Base-by-base conservation (phyloP, 1,140 invertebrate genomes). In the Paramacrobiotus metropolitanus region DNA sequence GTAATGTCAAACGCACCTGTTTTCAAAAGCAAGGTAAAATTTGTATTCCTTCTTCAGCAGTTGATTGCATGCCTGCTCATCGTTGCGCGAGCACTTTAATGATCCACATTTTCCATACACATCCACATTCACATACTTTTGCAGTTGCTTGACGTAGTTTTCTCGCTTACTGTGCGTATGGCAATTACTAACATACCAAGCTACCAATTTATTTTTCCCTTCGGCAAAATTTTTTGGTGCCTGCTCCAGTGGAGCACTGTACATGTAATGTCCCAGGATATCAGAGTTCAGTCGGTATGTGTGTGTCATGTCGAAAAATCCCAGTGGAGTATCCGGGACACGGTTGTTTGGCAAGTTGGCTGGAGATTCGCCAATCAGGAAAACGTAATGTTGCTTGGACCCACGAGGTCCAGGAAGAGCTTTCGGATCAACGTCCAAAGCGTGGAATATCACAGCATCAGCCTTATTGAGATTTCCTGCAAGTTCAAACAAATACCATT, bases 21-120 rank as follows among this genome's bases (percentile, higher is more conserved):
- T 86, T 72, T 86, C 84, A 62, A 86, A 81, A 0, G 83, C 76
- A 30, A 86, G 69, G 67, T 85, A 86, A 68, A 87, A 86, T 64
- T 82, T 76, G 68, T 85, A 86, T 21, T 67, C 68, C 0, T 72
- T 59, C 1, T 74, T 66, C 4, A 83, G 69, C 18, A 69, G 61
- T 3, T 63, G 59, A 1, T 70, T 65, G 64, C 82, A 84, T 64
- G 82, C 79, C 0, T 63, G 65, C 59, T 64, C 68, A 61, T 81
- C 80, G 66, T 81, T 77, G 21, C 79, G 78, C 0, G 79, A 77
- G 67, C 82, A 67, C 2, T 62, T 66, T 1, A 66, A 63, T 21
- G 61, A 62, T 2, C 77, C 77, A 71, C 84, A 87, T 0, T 61
- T 63, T n/a, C 85, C 85, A 65, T 78, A 85, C n/a, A 83, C 73